Evolutionary conservation across 2,888 invertebrate genomes (phyloP), one percentile per base, ranked within the genome.

Genomic region (Penaeus monodon): DNA sequence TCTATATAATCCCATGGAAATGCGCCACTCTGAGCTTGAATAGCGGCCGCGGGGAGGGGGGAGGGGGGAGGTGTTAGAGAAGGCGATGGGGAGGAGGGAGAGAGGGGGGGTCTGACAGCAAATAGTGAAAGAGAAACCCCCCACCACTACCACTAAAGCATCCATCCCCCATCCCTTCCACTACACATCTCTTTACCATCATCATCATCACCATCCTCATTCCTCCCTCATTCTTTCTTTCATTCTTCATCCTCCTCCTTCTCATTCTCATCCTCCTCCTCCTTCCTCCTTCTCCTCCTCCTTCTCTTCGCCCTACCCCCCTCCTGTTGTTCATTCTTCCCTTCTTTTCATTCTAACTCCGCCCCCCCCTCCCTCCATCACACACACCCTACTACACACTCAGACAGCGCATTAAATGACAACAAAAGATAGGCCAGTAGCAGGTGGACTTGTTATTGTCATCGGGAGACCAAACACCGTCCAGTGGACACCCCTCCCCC

Each of bases 1-100:
- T 84, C 84, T 78, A 78, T 78, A 77, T 84, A 77, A 77, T 84
- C 84, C 76, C 83, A 83, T 83, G 83, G 83, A 83, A 83, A 83
- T 83, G 83, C 64, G 76, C 76, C 83, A 83, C 83, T 76, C 83
- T 33, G 33, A 12, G n/a, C n/a, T 38, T 83, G 74, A 83, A 83
- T 83, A 64, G 83, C 73, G 44, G 24, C 29, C 38, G 65, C 20
- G 74, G 76, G 76, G 44, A n/a, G 38, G 76, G 63, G 65, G 49
- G 49, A 12, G 49, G 49, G 57, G 57, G 57, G 57, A 2, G 57
- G 17, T 57, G 57, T 57, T 57, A 20, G 57, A 57, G 57, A 57
- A 17, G 57, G 57, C 2, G 57, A 20, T 57, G 57, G 57, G 57
- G 57, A 20, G 57, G 57, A 20, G 57, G 57, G 57, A 44, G 49